Evolutionary conservation across 2,888 invertebrate genomes (phyloP).

Genomic region (Cyclophora punctaria): DNA sequence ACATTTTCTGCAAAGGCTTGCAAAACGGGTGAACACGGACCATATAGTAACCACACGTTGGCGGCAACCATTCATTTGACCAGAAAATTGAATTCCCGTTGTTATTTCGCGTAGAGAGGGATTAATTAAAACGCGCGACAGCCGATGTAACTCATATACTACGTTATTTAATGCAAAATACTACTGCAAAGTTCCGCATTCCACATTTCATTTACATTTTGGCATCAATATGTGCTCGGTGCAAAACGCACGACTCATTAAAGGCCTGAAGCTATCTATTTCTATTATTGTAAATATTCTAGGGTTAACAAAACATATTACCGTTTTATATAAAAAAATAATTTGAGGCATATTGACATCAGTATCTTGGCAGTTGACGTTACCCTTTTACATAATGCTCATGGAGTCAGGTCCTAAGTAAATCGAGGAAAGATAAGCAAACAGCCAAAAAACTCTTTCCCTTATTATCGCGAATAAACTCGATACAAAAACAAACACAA

Average conservation of each 20-base stretch:
- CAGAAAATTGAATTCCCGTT: constrained; percentile 57
- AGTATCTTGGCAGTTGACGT: not conserved
- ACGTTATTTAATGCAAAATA: constrained; percentile 8
- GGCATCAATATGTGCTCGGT: not conserved
- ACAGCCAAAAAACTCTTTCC: constrained; percentile 22
- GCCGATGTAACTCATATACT: constrained; percentile 22
- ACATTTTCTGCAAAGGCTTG: too few species aligned
- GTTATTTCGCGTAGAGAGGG: constrained; percentile 39
- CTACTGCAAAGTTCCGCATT: too few species aligned
- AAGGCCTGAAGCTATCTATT: too few species aligned
- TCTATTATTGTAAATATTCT: too few species aligned
- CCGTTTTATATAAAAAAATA: too few species aligned
- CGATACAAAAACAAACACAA: constrained; percentile 39
- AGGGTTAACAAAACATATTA: too few species aligned
- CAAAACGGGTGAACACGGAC: constrained; percentile 3
- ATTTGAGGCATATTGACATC: too few species aligned
- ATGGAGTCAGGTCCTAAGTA: constrained; percentile 16
- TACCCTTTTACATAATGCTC: constrained; percentile 6
- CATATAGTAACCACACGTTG: constrained; percentile 26
- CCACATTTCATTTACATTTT: too few species aligned
- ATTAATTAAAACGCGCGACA: constrained; percentile 46
- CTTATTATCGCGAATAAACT: constrained; percentile 29
- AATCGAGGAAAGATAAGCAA: constrained; percentile 24
- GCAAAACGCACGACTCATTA: not conserved
- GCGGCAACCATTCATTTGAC: constrained; percentile 42